These are phyloP conservation scores for Rallus crepitans DNA, from an alignment of 2,797 vertebrate species.

Conservation along the genomic window DNA sequence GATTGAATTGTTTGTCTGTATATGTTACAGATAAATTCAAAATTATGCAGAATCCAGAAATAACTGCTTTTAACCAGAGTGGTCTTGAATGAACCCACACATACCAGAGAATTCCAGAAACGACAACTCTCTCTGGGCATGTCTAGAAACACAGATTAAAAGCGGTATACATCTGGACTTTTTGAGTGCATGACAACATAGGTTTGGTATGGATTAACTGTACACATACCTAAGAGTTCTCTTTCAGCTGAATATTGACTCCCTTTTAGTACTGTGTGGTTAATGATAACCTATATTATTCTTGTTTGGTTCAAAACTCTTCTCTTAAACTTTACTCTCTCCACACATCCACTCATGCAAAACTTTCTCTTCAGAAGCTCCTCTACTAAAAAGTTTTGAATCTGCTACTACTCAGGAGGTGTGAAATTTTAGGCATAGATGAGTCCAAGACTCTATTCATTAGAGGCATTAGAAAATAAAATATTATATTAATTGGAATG, in stretches of 20 bases:
- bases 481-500: not conserved
- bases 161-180: not conserved
- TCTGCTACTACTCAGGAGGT: not conserved
- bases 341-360: not conserved
- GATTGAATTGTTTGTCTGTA: slow-evolving; percentile 2
- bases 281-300: not conserved
- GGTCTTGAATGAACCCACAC: not conserved
- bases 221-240: not conserved
- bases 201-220: not conserved
- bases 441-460: not conserved
- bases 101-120: not conserved
- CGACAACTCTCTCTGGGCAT: not conserved
- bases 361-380: not conserved
- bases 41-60: not conserved
- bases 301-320: not conserved
- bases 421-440: not conserved
- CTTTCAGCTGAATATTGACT: accelerated
- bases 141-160: not conserved
- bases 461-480: not conserved
- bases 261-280: not conserved
- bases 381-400: not conserved
- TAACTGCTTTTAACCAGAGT: not conserved
- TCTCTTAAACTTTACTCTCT: not conserved
- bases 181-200: not conserved
- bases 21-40: not conserved